Evolutionary conservation across 1,140 invertebrate species (phyloP), one percentile per base, ranked within the genome.

Genomic region (Melitaea cinxia): DNA sequence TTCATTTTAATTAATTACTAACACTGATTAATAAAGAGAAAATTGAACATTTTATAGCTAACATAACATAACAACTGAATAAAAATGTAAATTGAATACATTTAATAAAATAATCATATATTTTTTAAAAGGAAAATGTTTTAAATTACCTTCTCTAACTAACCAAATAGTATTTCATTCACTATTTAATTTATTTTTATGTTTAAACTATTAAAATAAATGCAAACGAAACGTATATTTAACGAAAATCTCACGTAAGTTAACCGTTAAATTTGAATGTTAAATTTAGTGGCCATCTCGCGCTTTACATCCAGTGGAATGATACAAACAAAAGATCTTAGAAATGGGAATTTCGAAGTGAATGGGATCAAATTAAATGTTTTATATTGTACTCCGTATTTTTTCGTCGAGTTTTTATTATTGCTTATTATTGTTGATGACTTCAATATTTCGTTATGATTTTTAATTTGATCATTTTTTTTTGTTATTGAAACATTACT

Each of bases 211-310:
- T 57, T 45, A 57, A 57, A 57, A 45, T 57, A 26, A 10, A 58
- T 58, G 56, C 42, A 58, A 58, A 58, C 47, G 26, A 19, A 58
- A 7, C 24, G 56, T 42, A 58, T 49, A 58, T 45, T 58, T 58
- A 58, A 58, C 39, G 56, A 49, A 58, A 47, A 58, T 58, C 42
- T 58, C 56, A 58, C 56, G 56, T 47, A 21, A 33, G 56, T 42
- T 24, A 58, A 23, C 56, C 47, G 56, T 58, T 58, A 58, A 58
- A 58, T 58, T 47, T 58, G 56, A 58, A 58, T 58, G 56, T 19
- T 10, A 58, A 58, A 58, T 58, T 58, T 28, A 19, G 56, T 49
- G 24, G 42, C 26, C 39, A n/a, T 26, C 30, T 2, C 49, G 26
- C n/a, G 17, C 42, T 42, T 42, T 42, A 1, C 14, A 9, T 47